A percentile compares a stretch with the other conserved stretches of the same genome.
Evolutionary conservation across 2,113 vertebrate species (phyloP).

Genomic region (Mobula birostris): DNA sequence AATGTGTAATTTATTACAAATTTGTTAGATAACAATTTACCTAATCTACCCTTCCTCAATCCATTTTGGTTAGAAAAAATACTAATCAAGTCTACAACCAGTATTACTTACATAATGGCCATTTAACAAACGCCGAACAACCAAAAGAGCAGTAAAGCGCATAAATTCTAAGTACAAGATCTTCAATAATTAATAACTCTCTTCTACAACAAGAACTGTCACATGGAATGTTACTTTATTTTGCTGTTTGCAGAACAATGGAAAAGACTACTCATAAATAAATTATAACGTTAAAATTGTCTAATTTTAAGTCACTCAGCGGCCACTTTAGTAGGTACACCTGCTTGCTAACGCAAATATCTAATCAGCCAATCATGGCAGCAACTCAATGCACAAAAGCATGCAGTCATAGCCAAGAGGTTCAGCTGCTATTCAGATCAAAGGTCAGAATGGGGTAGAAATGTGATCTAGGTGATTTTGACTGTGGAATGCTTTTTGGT

Average conservation of each 20-base stretch:
- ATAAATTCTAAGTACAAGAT: background rate
- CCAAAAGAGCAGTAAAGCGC: too few relatives aligned
- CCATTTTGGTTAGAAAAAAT: background rate
- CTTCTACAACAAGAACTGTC: background rate
- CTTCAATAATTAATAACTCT: background rate
- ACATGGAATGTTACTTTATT: background rate
- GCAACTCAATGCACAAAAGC: too few relatives aligned
- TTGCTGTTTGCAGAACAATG: background rate
- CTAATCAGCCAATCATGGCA: too few relatives aligned
- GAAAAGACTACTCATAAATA: background rate
- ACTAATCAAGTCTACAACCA: background rate
- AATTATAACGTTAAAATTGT: background rate
- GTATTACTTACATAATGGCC: too few relatives aligned
- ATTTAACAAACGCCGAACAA: background rate
- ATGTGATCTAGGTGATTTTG: too few relatives aligned
- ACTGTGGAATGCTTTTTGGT: too few relatives aligned
- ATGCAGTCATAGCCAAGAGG: too few relatives aligned
- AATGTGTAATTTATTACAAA: background rate
- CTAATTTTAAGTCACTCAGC: too few relatives aligned
- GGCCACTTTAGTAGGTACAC: too few relatives aligned
- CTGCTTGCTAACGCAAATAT: too few relatives aligned
- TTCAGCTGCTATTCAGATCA: too few relatives aligned
- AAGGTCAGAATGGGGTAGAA: too few relatives aligned
- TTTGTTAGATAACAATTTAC: background rate
- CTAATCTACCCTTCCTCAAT: background rate